Conservation (phyloP, 1,140 invertebrate genomes). For the Contarinia nasturtii region DNA sequence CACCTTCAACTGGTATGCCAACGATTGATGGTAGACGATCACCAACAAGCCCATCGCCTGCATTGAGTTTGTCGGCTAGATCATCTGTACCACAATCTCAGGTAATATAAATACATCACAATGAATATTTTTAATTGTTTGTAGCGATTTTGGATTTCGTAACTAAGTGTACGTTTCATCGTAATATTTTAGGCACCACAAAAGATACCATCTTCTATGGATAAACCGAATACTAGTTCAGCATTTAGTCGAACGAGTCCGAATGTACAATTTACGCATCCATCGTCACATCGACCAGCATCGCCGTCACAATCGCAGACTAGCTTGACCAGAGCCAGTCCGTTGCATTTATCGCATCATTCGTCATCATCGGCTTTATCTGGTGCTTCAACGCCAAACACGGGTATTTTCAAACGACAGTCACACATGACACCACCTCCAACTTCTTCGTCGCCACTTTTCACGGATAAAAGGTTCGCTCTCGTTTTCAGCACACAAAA, state of each 20-base stretch:
- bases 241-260: conserved; percentile 24
- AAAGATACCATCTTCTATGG: no score
- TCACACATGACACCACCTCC: conserved; percentile 24
- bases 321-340: conserved; percentile 21
- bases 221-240: conserved; percentile 6
- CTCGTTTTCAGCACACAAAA: no score
- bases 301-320: conserved; percentile 19
- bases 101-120: no score
- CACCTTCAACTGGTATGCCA: neutral
- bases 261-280: conserved; percentile 15
- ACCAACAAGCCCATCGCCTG: conserved; percentile 1
- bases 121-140: no score
- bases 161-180: no score
- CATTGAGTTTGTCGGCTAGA: neutral
- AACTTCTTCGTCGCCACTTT: conserved; percentile 23
- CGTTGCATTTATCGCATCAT: conserved; percentile 20
- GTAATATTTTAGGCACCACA: no score
- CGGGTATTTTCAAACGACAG: conserved; percentile 22
- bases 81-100: neutral
- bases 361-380: conserved; percentile 19
- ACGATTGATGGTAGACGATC: neutral
- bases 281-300: conserved; percentile 16
- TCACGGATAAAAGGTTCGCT: conserved; percentile 9
- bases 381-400: conserved; percentile 18
- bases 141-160: neutral